phyloP scores from a whole-genome alignment of 2,797 vertebrate genomes.

The Micrastur ruficollis region DNA sequence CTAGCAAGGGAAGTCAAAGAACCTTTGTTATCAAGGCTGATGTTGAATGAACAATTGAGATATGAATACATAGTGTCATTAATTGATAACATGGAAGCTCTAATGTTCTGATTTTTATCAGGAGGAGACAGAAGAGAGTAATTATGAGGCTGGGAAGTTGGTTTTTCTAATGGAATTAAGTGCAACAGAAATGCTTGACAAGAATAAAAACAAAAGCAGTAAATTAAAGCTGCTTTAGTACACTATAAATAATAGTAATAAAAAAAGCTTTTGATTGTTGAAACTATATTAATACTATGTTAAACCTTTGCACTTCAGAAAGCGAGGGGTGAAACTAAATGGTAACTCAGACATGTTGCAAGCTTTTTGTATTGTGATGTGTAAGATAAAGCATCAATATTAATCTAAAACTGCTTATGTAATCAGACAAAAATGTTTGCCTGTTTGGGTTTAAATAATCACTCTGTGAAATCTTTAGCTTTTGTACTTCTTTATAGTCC shows the following conservation, averaged over 20 bases:
- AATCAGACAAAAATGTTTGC: neutral
- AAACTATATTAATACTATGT: neutral
- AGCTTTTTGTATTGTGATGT: neutral
- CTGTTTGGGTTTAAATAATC: neutral
- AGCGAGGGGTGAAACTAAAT: neutral
- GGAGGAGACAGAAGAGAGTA: neutral
- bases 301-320: neutral
- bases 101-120: neutral
- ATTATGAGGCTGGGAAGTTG: neutral
- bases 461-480: neutral
- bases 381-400: neutral
- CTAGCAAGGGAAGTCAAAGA: neutral
- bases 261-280: neutral
- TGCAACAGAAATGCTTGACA: neutral
- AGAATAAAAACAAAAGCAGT: neutral
- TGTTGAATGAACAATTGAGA: neutral
- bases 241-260: neutral
- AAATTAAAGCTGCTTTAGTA: neutral
- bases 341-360: neutral
- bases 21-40: neutral
- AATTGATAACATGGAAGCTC: neutral
- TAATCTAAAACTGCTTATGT: neutral
- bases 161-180: neutral
- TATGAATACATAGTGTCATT: neutral
- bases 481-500: neutral